These are phyloP conservation scores for Gallinago jamesoni DNA, from an alignment of 2,113 vertebrate genomes.

Conservation along the genomic window DNA sequence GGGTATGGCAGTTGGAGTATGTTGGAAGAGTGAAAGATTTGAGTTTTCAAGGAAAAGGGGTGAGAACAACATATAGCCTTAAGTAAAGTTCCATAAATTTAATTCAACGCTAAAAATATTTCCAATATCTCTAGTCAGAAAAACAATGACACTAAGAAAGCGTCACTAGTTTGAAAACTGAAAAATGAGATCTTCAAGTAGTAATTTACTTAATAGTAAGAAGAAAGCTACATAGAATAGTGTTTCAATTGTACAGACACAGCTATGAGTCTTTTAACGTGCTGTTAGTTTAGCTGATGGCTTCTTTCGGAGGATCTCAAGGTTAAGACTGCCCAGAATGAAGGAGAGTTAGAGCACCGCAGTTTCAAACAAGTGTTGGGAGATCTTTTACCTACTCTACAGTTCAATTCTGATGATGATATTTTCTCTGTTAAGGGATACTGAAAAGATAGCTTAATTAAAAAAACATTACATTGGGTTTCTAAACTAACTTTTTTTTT, in stretches of 20 bases:
- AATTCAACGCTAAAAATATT: not conserved
- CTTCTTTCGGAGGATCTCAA: not conserved
- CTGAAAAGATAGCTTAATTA: not conserved
- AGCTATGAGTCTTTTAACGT: not conserved
- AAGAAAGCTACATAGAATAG: not conserved
- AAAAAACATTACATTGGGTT: not conserved
- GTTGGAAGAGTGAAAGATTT: not conserved
- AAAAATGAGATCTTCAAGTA: not conserved
- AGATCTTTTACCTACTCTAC: not conserved
- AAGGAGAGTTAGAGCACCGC: not conserved
- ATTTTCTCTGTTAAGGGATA: not conserved
- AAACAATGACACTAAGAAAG: not conserved
- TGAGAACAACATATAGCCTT: not conserved
- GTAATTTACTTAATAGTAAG: not conserved
- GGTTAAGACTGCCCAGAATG: not conserved
- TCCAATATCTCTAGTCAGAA: not conserved
- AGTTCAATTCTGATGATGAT: not conserved
- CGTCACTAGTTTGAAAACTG: not conserved
- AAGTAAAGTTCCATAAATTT: not conserved
- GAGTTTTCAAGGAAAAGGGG: not conserved
- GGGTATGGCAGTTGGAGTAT: not conserved
- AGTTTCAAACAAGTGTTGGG: not conserved
- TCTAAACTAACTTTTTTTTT: not conserved
- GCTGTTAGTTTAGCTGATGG: not conserved
- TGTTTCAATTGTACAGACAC: not conserved